Evolutionary conservation across 2,888 invertebrate genomes (phyloP).

Genomic region (Acrocyrtus sp.): DNA sequence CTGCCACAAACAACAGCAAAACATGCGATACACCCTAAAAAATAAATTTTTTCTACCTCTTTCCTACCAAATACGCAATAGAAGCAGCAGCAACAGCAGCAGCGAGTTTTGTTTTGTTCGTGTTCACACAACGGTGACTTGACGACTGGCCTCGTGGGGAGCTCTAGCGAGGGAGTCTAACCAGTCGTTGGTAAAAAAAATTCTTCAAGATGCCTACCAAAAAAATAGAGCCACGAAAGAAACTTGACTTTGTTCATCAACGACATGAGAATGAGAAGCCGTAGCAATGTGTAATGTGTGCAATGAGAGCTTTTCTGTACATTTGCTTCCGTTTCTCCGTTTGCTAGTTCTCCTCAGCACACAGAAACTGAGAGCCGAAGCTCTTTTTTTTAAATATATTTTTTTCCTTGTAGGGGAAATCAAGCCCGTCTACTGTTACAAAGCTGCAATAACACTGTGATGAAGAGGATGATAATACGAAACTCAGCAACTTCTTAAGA

Average conservation of each 20-base stretch:
- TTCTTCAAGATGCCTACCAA: not conserved
- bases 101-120: slow-evolving; percentile 18
- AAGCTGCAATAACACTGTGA: not conserved
- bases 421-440: not conserved
- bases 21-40: not conserved
- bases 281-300: not conserved
- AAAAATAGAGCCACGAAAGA: not conserved
- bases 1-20: not conserved
- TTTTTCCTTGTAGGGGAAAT: not conserved
- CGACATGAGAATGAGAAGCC: not conserved
- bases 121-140: slow-evolving; percentile 38
- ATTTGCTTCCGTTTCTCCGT: slow-evolving; percentile 17
- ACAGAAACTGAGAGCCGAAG: not conserved
- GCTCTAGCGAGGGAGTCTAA: slow-evolving; percentile 18
- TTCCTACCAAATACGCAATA: no score
- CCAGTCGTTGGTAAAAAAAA: not conserved
- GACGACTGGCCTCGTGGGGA: slow-evolving; percentile 44
- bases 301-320: not conserved
- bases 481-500: not conserved
- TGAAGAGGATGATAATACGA: not conserved
- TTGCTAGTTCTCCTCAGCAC: not conserved
- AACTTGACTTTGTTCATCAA: not conserved
- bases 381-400: not conserved
- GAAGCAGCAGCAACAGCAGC: not conserved
- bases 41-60: no score